Percentiles rank a stretch among this genome's conserved stretches.
Evolutionary conservation across 2,113 vertebrate species (phyloP).

Genomic region (Lophochroa leadbeateri): DNA sequence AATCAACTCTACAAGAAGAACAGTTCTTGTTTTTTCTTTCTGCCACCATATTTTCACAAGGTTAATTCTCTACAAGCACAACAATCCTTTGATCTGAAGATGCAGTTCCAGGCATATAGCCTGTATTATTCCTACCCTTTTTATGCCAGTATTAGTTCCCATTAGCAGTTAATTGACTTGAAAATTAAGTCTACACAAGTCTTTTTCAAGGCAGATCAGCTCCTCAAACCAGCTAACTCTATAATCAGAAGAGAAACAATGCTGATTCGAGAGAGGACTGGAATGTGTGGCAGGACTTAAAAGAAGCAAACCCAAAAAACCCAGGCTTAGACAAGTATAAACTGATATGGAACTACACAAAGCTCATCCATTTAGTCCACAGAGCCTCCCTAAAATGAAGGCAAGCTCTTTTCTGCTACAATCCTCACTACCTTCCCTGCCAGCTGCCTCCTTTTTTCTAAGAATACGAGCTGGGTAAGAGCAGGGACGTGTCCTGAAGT

Average conservation of each 20-base stretch:
- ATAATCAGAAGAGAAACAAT: neutral
- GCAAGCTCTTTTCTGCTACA: neutral
- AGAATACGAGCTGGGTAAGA: neutral
- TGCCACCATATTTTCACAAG: neutral
- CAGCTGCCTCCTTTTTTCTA: neutral
- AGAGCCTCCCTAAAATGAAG: neutral
- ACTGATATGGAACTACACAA: neutral
- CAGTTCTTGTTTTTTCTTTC: neutral
- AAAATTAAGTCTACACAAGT: neutral
- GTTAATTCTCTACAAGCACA: neutral
- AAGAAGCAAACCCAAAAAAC: neutral
- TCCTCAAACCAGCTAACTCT: neutral
- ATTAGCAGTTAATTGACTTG: neutral
- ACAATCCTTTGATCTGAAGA: neutral
- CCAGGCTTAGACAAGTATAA: neutral
- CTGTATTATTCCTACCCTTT: neutral
- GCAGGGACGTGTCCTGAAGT: neutral
- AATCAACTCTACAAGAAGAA: neutral
- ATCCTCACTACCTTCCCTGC: neutral
- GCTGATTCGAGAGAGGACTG: neutral
- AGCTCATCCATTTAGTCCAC: neutral
- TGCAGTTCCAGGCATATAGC: fast-evolving
- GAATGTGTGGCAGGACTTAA: neutral
- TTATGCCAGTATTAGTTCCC: neutral
- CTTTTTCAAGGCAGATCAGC: neutral